A percentile compares a stretch with the other conserved stretches of the same genome.
phyloP scores from a whole-genome alignment of 1,140 invertebrate species.

The Anastrepha ludens region DNA sequence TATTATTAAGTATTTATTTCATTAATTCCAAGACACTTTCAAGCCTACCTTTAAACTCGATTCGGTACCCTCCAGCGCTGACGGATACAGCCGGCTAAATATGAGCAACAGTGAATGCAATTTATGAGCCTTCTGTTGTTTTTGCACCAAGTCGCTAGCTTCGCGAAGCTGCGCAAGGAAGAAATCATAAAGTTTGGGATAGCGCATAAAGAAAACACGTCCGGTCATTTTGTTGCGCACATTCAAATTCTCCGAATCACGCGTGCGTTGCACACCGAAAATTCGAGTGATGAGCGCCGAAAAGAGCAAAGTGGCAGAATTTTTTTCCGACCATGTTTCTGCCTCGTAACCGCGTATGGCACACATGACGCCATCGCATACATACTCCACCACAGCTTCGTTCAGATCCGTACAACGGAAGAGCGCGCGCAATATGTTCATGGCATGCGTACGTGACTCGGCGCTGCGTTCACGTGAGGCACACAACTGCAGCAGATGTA shows the following conservation, averaged over 20 bases:
- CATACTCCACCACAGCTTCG: constrained; percentile 83
- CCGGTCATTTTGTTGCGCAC: constrained; percentile 86
- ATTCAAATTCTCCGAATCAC: constrained; percentile 82
- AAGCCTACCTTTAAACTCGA: constrained; percentile 79
- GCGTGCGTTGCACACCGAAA: constrained; percentile 90
- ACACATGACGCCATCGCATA: constrained; percentile 82
- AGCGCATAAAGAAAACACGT: constrained; percentile 89
- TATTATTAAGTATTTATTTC: background rate
- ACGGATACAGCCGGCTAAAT: constrained; percentile 86
- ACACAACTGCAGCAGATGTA: constrained; percentile 76
- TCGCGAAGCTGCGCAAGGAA: constrained; percentile 77
- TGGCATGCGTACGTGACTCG: constrained; percentile 83
- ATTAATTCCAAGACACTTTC: no score
- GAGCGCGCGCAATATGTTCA: constrained; percentile 90
- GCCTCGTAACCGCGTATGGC: constrained; percentile 86
- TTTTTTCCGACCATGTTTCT: constrained; percentile 87
- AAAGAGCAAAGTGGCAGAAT: constrained; percentile 90
- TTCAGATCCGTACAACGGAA: constrained; percentile 85
- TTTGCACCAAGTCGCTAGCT: constrained; percentile 53
- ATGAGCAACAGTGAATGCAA: constrained; percentile 88
- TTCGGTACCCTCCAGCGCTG: constrained; percentile 80
- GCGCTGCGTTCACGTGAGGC: constrained; percentile 45
- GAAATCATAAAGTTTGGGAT: constrained; percentile 86
- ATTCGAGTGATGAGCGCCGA: constrained; percentile 89
- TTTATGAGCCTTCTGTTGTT: constrained; percentile 72